A percentile compares a stretch with the other conserved stretches of the same genome.
These are phyloP conservation scores for Drepana falcataria DNA, from an alignment of 2,888 invertebrate genomes.

Conservation along the genomic window DNA sequence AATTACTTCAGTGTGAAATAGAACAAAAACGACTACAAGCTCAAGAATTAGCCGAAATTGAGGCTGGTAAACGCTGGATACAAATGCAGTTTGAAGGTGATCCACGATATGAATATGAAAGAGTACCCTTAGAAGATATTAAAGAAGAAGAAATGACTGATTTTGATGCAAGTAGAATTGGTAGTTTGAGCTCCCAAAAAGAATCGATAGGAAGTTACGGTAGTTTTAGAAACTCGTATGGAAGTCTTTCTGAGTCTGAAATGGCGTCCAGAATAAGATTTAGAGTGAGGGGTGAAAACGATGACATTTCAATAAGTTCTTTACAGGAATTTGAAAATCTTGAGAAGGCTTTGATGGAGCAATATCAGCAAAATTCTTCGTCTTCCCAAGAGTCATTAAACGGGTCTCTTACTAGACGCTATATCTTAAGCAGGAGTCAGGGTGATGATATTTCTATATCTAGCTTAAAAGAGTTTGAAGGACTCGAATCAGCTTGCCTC, in stretches of 20 bases:
- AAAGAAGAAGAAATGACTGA: slow-evolving; percentile 95
- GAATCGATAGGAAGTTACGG: slow-evolving; percentile 89
- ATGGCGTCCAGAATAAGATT: slow-evolving; percentile 90
- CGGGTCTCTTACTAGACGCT: slow-evolving; percentile 87
- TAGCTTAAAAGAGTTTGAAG: slow-evolving; percentile 95
- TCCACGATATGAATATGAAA: slow-evolving; percentile 87
- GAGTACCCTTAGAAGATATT: slow-evolving; percentile 92
- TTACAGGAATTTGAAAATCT: slow-evolving; percentile 96
- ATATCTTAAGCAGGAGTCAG: slow-evolving; percentile 84
- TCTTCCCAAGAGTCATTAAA: slow-evolving; percentile 93
- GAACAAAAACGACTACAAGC: slow-evolving; percentile 79
- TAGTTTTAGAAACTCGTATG: slow-evolving; percentile 91
- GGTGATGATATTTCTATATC: slow-evolving; percentile 92
- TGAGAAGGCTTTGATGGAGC: slow-evolving; percentile 91
- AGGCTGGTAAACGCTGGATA: slow-evolving; percentile 91
- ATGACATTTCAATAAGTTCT: slow-evolving; percentile 94
- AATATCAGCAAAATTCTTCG: slow-evolving; percentile 83
- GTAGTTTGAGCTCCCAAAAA: slow-evolving; percentile 87
- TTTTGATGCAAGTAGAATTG: slow-evolving; percentile 87
- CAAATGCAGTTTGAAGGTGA: slow-evolving; percentile 92
- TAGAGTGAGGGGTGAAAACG: slow-evolving; percentile 91
- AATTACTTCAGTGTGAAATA: slow-evolving; percentile 81
- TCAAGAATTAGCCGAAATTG: slow-evolving; percentile 76
- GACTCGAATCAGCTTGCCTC: slow-evolving; percentile 91
- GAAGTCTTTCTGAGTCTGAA: slow-evolving; percentile 95